Conservation (phyloP, 2,113 vertebrate species). For the Dendropsophus ebraccatus region DNA sequence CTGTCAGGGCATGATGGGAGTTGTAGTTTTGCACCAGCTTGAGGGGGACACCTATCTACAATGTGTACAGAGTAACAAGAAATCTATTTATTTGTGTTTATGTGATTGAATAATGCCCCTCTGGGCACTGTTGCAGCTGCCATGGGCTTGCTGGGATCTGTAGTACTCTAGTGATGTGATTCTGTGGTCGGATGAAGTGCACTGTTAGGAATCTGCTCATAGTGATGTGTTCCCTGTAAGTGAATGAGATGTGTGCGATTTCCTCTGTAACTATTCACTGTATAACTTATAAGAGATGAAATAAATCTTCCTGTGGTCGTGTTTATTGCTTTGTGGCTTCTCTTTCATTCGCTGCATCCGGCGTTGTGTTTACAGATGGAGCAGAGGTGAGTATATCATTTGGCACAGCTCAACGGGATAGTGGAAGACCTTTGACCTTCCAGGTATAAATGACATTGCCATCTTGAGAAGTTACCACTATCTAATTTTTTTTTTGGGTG, state of each 20-base stretch:
- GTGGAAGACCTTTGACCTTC: no score
- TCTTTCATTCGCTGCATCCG: background rate
- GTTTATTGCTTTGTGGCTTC: background rate
- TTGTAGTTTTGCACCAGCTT: no score
- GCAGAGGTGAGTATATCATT: background rate
- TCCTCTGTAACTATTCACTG: constrained; percentile 48
- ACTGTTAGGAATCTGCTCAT: background rate
- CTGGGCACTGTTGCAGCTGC: background rate
- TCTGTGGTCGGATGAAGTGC: background rate
- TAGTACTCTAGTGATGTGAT: background rate
- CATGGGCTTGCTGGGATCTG: background rate
- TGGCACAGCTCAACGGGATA: background rate
- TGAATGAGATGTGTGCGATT: background rate
- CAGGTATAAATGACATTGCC: no score
- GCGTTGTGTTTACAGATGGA: background rate
- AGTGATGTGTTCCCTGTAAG: background rate
- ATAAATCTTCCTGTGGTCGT: constrained; percentile 29
- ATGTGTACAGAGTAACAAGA: background rate
- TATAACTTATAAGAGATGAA: constrained; percentile 33
- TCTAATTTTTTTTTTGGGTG: no score
- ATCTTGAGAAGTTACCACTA: no score
- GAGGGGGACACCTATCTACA: no score
- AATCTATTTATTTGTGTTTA: constrained; percentile 38
- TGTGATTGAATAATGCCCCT: background rate
- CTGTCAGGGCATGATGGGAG: no score